Evolutionary conservation across 2,888 invertebrate species (phyloP).

Genomic region (Helicoverpa assulta): DNA sequence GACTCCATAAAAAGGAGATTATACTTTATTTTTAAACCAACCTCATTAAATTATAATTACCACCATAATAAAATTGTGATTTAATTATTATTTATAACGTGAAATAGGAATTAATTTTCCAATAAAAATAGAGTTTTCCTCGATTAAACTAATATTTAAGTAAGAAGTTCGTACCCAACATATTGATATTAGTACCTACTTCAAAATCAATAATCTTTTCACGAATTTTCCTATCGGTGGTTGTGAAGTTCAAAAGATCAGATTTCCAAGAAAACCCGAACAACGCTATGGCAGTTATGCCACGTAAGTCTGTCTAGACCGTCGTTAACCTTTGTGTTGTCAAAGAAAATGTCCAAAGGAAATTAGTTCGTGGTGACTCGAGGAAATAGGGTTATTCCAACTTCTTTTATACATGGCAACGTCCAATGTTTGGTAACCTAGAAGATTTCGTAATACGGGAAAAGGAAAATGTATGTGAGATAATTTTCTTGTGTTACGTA

Average conservation of each 20-base stretch:
- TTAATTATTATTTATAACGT: too few species aligned
- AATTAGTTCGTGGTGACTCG: slow-evolving; percentile 38
- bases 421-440: slow-evolving; percentile 9
- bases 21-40: not conserved
- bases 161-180: not conserved
- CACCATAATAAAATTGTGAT: too few species aligned
- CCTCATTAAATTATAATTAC: too few species aligned
- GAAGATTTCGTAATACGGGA: not conserved
- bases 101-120: not conserved
- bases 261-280: not conserved
- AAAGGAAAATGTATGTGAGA: not conserved
- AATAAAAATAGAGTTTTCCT: slow-evolving; percentile 9
- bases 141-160: slow-evolving; percentile 4
- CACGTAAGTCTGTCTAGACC: slow-evolving; percentile 7
- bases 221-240: not conserved
- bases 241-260: not conserved
- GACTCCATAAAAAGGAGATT: not conserved
- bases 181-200: slow-evolving; percentile 21
- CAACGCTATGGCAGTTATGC: not conserved
- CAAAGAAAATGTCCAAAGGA: slow-evolving; percentile 26
- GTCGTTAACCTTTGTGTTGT: slow-evolving; percentile 25
- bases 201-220: not conserved
- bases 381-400: slow-evolving; percentile 24
- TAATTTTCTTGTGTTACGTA: not conserved
- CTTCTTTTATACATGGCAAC: slow-evolving; percentile 8